Evolutionary conservation across 2,797 vertebrate species (phyloP).

Genomic region (Trematomus bernacchii): DNA sequence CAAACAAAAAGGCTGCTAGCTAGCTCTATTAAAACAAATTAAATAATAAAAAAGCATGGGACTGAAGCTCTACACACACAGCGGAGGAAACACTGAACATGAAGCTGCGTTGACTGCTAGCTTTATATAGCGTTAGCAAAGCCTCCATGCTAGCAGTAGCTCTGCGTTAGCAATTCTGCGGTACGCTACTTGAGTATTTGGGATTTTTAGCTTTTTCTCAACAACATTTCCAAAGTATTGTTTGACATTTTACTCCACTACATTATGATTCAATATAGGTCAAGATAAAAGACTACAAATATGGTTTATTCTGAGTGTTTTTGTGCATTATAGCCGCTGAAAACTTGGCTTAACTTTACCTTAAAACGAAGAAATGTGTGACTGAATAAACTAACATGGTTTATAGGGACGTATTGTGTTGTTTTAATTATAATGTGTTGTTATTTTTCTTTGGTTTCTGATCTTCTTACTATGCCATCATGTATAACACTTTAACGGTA

Average conservation of each 20-base stretch:
- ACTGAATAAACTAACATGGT: too few species aligned
- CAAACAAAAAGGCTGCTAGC: constrained; percentile 52
- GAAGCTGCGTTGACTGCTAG: background rate
- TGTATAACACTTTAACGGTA: too few species aligned
- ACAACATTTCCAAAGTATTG: too few species aligned
- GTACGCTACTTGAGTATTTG: too few species aligned
- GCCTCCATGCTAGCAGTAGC: background rate
- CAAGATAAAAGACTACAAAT: background rate
- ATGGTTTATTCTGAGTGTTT: background rate
- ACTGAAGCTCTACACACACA: constrained; percentile 25
- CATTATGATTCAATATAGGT: too few species aligned
- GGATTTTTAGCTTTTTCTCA: too few species aligned
- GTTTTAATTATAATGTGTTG: too few species aligned
- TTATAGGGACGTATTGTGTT: too few species aligned
- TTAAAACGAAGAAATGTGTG: too few species aligned
- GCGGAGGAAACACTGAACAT: constrained; percentile 1
- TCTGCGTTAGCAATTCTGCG: background rate
- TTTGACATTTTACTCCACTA: too few species aligned
- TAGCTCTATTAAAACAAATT: background rate
- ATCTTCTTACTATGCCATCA: too few species aligned
- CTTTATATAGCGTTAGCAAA: background rate
- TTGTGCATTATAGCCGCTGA: background rate
- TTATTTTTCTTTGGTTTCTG: too few species aligned
- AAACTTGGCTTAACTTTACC: background rate
- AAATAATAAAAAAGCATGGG: constrained; percentile 6